A percentile compares a stretch with the other conserved stretches of the same genome.
phyloP scores from a whole-genome alignment of 2,888 invertebrate genomes.

The Xanthostigma xanthostigma region DNA sequence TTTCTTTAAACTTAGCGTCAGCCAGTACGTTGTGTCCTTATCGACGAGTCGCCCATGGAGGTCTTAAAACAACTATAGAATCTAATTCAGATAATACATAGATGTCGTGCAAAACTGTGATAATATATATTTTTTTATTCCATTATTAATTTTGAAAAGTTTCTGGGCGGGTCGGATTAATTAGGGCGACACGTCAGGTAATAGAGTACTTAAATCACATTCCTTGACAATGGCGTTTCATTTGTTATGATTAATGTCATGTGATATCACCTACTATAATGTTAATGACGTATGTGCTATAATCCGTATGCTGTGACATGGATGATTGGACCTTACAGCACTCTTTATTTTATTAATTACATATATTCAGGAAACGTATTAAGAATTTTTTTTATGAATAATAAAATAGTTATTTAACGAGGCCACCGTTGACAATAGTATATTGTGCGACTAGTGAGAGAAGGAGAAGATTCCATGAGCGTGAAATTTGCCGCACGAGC shows the following conservation, averaged over 20 bases:
- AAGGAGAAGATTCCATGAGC: no score
- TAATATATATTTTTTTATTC: not conserved
- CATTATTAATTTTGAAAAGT: not conserved
- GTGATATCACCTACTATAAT: not conserved
- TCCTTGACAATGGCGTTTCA: not conserved
- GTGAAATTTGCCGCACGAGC: no score
- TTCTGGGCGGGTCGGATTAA: slow-evolving; percentile 4
- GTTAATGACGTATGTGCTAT: no score
- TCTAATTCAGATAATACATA: not conserved
- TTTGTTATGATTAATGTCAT: not conserved
- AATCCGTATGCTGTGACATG: not conserved
- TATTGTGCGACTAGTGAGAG: no score
- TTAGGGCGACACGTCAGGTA: slow-evolving; percentile 2
- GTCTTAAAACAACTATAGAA: no score
- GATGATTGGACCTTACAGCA: not conserved
- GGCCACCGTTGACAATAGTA: no score
- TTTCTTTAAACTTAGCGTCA: no score
- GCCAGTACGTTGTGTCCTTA: no score
- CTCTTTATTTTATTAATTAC: not conserved
- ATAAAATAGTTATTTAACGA: no score
- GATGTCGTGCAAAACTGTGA: not conserved
- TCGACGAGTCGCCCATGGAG: no score
- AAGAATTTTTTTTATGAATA: not conserved
- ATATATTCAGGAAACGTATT: not conserved
- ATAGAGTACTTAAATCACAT: not conserved